Evolutionary conservation across 2,888 invertebrate species (phyloP).

Genomic region (Operophtera brumata): DNA sequence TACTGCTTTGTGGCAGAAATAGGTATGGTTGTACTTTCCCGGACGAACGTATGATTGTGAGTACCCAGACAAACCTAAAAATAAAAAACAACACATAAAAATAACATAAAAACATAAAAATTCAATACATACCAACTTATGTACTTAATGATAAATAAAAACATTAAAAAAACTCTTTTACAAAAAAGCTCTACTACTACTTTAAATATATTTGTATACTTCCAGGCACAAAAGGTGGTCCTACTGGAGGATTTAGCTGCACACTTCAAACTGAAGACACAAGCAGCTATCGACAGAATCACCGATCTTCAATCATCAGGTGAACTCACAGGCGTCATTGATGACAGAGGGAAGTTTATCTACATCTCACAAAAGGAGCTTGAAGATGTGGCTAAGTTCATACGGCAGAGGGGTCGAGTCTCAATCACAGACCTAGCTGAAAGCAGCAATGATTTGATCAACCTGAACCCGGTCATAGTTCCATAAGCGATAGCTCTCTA

Average conservation of each 20-base stretch:
- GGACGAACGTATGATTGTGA: no score
- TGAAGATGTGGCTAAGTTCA: slow-evolving; percentile 96
- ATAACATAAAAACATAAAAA: no score
- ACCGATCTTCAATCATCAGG: slow-evolving; percentile 91
- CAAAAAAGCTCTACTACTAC: no score
- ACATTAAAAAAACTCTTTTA: no score
- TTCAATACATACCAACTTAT: no score
- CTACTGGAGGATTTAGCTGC: slow-evolving; percentile 96
- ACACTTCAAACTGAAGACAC: slow-evolving; percentile 94
- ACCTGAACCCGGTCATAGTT: slow-evolving; percentile 83
- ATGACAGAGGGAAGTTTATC: slow-evolving; percentile 99
- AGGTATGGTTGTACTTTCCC: no score
- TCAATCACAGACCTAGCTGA: slow-evolving; percentile 96
- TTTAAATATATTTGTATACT: slow-evolving; percentile 28
- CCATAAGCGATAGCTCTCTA: slow-evolving; percentile 35
- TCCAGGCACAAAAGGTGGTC: slow-evolving; percentile 92
- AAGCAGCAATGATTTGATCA: slow-evolving; percentile 95
- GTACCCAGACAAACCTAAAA: no score
- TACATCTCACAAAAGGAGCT: slow-evolving; percentile 96
- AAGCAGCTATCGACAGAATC: slow-evolving; percentile 92
- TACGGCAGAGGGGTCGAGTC: slow-evolving; percentile 95
- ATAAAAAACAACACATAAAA: no score
- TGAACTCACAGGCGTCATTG: slow-evolving; percentile 96
- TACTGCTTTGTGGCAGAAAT: no score
- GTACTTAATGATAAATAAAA: no score